Evolutionary conservation across 2,888 invertebrate species (phyloP).

Genomic region (Tryphoninae sp.): DNA sequence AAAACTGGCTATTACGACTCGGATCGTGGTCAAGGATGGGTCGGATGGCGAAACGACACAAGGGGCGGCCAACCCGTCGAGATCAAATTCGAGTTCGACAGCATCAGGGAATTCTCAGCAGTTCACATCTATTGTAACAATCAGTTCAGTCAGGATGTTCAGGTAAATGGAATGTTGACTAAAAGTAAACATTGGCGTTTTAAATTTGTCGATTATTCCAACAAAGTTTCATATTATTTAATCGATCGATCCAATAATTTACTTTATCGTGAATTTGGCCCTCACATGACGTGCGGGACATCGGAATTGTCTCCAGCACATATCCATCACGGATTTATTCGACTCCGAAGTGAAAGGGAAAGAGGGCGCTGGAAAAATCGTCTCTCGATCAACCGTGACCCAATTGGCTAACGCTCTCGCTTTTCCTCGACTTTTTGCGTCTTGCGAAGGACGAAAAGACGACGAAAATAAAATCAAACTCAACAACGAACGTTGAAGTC

Average conservation of each 20-base stretch:
- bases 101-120: conserved; percentile 91
- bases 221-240: no score
- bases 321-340: not conserved
- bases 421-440: conserved; percentile 25
- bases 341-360: no score
- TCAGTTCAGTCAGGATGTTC: conserved; percentile 91
- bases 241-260: no score
- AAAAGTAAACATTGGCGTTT: no score
- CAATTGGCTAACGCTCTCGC: conserved; percentile 30
- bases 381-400: conserved; percentile 22
- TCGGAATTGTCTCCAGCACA: not conserved
- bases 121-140: conserved; percentile 93
- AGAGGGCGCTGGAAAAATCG: not conserved
- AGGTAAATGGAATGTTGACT: conserved; percentile 79
- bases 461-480: conserved; percentile 43
- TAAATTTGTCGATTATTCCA: no score
- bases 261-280: not conserved
- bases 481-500: conserved; percentile 33
- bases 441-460: conserved; percentile 5
- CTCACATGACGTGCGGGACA: not conserved
- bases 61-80: conserved; percentile 85
- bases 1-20: conserved; percentile 84
- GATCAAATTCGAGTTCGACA: conserved; percentile 91
- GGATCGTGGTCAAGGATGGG: conserved; percentile 87
- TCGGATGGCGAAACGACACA: conserved; percentile 93